Evolutionary conservation across 2,888 invertebrate species (phyloP).

Genomic region (Mactromeris polynyma): DNA sequence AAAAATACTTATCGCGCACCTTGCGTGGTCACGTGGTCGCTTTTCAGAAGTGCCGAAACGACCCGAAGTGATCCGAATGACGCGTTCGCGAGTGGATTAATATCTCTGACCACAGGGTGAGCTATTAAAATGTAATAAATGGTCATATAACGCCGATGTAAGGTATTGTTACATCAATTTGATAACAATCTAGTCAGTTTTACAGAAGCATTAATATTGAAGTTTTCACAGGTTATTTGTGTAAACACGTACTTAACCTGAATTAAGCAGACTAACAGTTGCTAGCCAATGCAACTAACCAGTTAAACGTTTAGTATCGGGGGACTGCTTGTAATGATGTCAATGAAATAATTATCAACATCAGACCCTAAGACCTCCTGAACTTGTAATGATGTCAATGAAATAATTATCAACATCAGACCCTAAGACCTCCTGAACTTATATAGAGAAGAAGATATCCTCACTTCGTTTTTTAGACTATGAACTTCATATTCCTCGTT

Average conservation of each 20-base stretch:
- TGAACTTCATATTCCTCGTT: too few species aligned
- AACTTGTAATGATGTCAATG: neutral
- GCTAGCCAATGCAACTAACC: neutral
- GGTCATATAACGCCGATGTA: conserved; percentile 50
- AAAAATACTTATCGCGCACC: conserved; percentile 67
- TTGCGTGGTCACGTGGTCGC: conserved; percentile 52
- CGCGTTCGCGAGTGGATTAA: conserved; percentile 58
- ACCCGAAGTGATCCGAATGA: conserved; percentile 57
- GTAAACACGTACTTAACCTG: conserved; percentile 6
- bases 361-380: neutral
- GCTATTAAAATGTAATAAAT: conserved; percentile 65
- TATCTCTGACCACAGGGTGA: conserved; percentile 52
- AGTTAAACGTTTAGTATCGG: neutral
- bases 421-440: neutral
- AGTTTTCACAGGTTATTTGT: conserved; percentile 33
- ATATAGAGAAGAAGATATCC: too few species aligned
- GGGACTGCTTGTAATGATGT: neutral
- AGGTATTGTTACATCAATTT: conserved; percentile 37
- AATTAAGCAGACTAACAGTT: neutral
- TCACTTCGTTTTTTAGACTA: too few species aligned
- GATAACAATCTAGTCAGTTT: conserved; percentile 42
- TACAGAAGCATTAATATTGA: conserved; percentile 31
- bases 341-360: neutral
- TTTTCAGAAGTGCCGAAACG: conserved; percentile 55
- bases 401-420: neutral